Percentiles rank a stretch among this genome's conserved stretches.
These are phyloP conservation scores for Furcula furcula DNA, from an alignment of 2,888 invertebrate species.

Conservation along the genomic window DNA sequence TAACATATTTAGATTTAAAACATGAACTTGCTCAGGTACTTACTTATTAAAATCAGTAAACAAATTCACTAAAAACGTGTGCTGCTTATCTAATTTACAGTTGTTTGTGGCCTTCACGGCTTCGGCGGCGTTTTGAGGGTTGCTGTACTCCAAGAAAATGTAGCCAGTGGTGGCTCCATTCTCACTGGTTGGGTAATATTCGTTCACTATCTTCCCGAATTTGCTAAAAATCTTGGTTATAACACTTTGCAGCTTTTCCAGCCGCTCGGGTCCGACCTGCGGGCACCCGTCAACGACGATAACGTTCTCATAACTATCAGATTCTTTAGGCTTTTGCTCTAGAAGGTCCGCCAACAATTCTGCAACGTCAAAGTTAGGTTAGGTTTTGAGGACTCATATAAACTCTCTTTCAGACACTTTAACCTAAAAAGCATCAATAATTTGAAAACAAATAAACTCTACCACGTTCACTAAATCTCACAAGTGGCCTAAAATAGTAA, in stretches of 20 bases:
- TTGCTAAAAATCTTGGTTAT: constrained; percentile 95
- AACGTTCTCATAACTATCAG: constrained; percentile 97
- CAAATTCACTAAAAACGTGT: constrained; percentile 95
- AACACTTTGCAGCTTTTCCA: constrained; percentile 96
- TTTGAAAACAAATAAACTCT: constrained; percentile 16
- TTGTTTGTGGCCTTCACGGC: constrained; percentile 95
- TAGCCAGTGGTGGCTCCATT: constrained; percentile 95
- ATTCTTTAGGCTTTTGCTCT: constrained; percentile 94
- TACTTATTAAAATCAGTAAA: constrained; percentile 98
- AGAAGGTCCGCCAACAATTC: constrained; percentile 96
- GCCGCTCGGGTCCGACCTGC: constrained; percentile 93
- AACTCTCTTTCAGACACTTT: constrained; percentile 21
- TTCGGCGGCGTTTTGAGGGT: constrained; percentile 91
- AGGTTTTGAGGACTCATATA: constrained; percentile 46
- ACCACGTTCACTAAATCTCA: constrained; percentile 18
- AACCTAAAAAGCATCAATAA: constrained; percentile 11
- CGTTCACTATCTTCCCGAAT: constrained; percentile 92
- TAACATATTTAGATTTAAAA: not conserved
- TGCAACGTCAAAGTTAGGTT: constrained; percentile 84
- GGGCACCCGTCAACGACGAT: constrained; percentile 98
- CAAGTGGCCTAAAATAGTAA: constrained; percentile 36
- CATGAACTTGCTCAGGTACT: constrained; percentile 59
- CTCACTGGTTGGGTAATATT: constrained; percentile 92
- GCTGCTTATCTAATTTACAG: constrained; percentile 97
- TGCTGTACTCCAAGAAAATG: constrained; percentile 95